Evolutionary conservation across 1,140 invertebrate species (phyloP), one percentile per base, ranked within the genome.

Genomic region (Araneus ventricosus): DNA sequence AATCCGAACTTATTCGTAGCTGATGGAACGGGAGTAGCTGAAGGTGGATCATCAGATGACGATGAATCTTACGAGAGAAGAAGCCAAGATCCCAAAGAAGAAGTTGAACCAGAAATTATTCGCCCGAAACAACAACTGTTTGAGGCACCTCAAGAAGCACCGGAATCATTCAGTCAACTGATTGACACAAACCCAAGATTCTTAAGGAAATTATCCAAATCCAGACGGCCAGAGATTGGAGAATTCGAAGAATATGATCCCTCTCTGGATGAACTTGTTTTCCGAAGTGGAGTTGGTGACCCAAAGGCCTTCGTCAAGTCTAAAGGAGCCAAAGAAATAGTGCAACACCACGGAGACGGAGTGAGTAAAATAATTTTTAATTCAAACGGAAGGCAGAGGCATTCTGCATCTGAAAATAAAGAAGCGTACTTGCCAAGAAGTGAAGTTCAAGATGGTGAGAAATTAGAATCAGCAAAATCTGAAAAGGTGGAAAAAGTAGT

Each of bases 291-390:
- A 17, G 61, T 86, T 0, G 41, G 57, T 0, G 59, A 92, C 34
- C 87, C 87, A 14, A 87, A 87, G 24, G 39, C 20, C 0, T 86
- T 87, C 37, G 84, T 87, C n/a, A 30, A 30, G 14, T 87, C 91
- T 7, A 22, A 88, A 27, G 85, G 91, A 2, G 14, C 57, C 3
- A 67, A 82, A 41, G 84, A 93, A 57, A 41, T 93, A 20, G 34
- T 93, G 5, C 91, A 93, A 45, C 52, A 88, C 20, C 91, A 93
- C 22, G 91, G 91, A 1, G 70, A 93, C 61, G 91, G 91, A 10
- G 85, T 93, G 8, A 93, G 91, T 80, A 34, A 70, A 22, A 93
- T 93, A 2, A 57, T 93, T 30, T 87, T 79, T 24, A 93, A 87
- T 39, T 59, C 85, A 39, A 20, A 30, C 20, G 24, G 37, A 24